These are phyloP conservation scores for Madoqua kirkii DNA, from an alignment of 2,113 vertebrate genomes.

Conservation along the genomic window DNA sequence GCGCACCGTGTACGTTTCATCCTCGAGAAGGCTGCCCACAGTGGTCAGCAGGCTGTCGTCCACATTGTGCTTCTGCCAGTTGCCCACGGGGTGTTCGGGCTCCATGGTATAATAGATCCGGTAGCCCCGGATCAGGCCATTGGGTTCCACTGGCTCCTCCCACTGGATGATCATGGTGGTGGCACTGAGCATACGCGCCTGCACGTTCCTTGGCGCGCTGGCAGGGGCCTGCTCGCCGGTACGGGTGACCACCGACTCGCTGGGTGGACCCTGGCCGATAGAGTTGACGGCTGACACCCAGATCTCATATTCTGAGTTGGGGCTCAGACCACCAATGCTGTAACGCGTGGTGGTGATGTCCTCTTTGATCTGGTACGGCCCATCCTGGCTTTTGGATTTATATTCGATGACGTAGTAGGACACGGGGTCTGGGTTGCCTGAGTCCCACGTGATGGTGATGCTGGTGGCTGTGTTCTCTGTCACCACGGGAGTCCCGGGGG, in stretches of 20 bases:
- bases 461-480: slow-evolving; percentile 98
- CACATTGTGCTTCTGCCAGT: slow-evolving; percentile 97
- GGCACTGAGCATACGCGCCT: slow-evolving; percentile 93
- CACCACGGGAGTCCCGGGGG: slow-evolving; percentile 93
- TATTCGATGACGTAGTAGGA: slow-evolving; percentile 98
- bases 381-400: slow-evolving; percentile 93
- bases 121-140: slow-evolving; percentile 96
- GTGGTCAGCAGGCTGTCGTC: slow-evolving; percentile 97
- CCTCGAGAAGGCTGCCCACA: slow-evolving; percentile 91
- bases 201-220: slow-evolving; percentile 93
- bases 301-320: slow-evolving; percentile 98
- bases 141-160: slow-evolving; percentile 98
- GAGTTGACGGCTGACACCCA: slow-evolving; percentile 97
- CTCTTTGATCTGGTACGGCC: slow-evolving; percentile 94
- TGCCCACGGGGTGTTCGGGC: slow-evolving; percentile 88
- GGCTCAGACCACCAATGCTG: slow-evolving; percentile 97
- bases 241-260: slow-evolving; percentile 93
- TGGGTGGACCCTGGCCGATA: slow-evolving; percentile 96
- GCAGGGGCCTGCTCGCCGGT: slow-evolving; percentile 97
- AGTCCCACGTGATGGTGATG: slow-evolving; percentile 99
- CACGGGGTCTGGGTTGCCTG: slow-evolving; percentile 96
- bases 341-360: slow-evolving; percentile 98
- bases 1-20: slow-evolving; percentile 94
- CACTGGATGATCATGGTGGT: slow-evolving; percentile 98
- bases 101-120: slow-evolving; percentile 98